A percentile compares a stretch with the other conserved stretches of the same genome.
phyloP scores from a whole-genome alignment of 2,113 vertebrate genomes.

The Dermatemys mawii region DNA sequence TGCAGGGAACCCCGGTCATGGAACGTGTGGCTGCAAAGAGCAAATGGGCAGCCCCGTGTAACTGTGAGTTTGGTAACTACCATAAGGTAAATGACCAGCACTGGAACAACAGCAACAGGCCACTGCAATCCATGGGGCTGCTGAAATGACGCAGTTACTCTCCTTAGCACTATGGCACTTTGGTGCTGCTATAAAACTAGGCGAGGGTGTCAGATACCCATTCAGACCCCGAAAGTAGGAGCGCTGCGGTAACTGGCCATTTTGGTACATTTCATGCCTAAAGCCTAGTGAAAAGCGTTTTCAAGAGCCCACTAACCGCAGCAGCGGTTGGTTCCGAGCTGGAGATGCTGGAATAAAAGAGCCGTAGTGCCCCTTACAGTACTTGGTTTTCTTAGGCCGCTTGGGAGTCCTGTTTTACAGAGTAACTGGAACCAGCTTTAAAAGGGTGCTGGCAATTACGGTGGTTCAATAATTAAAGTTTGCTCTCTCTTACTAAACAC shows the following conservation, averaged over 20 bases:
- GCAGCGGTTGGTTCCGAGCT: not conserved
- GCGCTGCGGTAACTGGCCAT: not conserved
- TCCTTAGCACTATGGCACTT: not conserved
- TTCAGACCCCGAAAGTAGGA: not conserved
- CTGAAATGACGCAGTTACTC: not conserved
- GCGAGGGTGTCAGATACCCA: not conserved
- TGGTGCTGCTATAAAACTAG: not conserved
- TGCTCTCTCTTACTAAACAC: not conserved
- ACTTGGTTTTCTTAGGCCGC: not conserved
- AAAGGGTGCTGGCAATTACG: not conserved
- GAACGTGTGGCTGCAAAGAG: not conserved
- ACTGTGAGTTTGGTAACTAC: not conserved
- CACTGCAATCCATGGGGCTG: not conserved
- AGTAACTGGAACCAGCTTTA: not conserved
- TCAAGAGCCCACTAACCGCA: not conserved
- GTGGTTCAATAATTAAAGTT: not conserved
- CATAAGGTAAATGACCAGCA: no score
- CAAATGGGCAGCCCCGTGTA: not conserved
- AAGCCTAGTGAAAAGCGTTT: not conserved
- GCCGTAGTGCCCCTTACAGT: not conserved
- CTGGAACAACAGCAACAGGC: no score
- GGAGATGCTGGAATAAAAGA: not conserved
- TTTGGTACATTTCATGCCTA: not conserved
- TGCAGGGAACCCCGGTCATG: no score
- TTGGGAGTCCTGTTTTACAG: not conserved